Percentiles rank a stretch among this genome's conserved stretches.
phyloP scores from a whole-genome alignment of 2,888 invertebrate species.

The Heliconius ethilla region DNA sequence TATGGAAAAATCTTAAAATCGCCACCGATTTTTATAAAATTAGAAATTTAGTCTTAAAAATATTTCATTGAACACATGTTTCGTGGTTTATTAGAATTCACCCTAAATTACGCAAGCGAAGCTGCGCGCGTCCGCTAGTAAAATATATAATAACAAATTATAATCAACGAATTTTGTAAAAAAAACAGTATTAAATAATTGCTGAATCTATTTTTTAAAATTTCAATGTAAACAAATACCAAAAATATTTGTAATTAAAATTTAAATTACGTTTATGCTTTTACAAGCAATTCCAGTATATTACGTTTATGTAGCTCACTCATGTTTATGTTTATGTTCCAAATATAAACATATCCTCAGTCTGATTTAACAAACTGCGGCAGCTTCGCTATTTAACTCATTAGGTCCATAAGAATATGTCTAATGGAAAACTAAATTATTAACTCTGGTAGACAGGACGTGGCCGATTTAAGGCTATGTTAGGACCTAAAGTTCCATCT shows the following conservation, averaged over 20 bases:
- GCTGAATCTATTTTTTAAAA: neutral
- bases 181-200: too few species aligned
- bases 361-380: neutral
- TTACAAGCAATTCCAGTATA: neutral
- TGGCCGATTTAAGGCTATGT: neutral
- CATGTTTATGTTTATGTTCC: neutral
- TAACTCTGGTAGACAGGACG: neutral
- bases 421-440: neutral
- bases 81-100: too few species aligned
- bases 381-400: neutral
- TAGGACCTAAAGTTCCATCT: neutral
- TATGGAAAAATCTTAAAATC: too few species aligned
- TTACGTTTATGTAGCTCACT: neutral
- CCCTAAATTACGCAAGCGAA: too few species aligned
- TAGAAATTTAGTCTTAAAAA: too few species aligned
- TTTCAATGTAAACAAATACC: neutral
- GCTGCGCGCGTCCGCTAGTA: too few species aligned
- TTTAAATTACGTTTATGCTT: neutral
- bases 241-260: neutral
- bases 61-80: too few species aligned
- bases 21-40: too few species aligned
- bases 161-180: neutral
- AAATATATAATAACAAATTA: neutral
- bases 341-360: neutral
- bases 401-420: neutral